Conservation (phyloP, 2,797 vertebrate genomes). For the Lagorchestes hirsutus region DNA sequence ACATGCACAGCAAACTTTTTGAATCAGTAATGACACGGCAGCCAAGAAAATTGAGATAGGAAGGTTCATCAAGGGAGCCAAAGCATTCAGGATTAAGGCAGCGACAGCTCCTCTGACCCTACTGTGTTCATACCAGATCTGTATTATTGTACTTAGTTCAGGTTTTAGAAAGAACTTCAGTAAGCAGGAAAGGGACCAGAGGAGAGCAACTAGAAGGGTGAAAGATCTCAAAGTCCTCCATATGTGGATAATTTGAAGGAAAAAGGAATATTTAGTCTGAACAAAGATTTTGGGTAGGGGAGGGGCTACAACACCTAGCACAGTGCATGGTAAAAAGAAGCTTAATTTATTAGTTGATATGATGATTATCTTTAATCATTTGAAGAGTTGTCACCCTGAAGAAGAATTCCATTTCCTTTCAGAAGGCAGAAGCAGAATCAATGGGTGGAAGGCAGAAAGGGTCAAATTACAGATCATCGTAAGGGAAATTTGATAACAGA, state of each 20-base stretch:
- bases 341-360: background rate
- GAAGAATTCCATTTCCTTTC: background rate
- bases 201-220: background rate
- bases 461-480: background rate
- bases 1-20: background rate
- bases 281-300: background rate
- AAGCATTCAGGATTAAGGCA: background rate
- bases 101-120: background rate
- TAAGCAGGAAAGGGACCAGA: background rate
- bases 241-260: background rate
- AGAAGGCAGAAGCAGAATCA: background rate
- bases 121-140: background rate
- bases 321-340: background rate
- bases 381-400: background rate
- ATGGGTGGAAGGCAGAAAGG: background rate
- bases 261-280: background rate
- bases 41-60: background rate
- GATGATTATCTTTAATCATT: background rate
- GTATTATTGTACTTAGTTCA: background rate
- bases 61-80: background rate
- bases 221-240: background rate
- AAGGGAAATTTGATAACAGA: background rate
- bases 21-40: background rate
- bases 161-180: background rate
- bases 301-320: background rate